These are phyloP conservation scores for Bubo scandiacus DNA, from an alignment of 2,113 vertebrate genomes.

Conservation along the genomic window DNA sequence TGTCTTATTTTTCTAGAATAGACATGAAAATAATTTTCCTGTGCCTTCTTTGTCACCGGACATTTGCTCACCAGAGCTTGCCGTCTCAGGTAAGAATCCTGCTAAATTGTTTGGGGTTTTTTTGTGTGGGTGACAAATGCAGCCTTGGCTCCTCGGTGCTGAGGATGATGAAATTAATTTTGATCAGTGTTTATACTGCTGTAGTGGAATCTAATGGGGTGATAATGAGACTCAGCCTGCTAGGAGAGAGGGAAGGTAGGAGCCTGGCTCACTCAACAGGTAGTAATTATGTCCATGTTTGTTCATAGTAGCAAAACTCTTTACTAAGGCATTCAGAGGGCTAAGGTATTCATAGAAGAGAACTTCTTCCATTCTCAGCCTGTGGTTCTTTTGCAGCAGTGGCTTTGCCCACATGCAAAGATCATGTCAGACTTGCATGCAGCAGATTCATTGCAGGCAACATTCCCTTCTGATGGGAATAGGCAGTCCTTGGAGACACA, in stretches of 20 bases:
- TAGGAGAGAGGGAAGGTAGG: not conserved
- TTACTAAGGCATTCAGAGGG: not conserved
- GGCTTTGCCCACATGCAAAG: not conserved
- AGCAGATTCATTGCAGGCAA: not conserved
- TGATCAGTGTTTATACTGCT: not conserved
- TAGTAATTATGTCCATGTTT: not conserved
- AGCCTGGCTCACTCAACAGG: not conserved
- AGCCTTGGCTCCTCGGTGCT: not conserved
- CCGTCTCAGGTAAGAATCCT: slow-evolving; percentile 71
- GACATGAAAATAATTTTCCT: slow-evolving; percentile 74
- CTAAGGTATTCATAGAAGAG: not conserved
- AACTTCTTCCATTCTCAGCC: not conserved
- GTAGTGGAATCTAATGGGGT: not conserved
- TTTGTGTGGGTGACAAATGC: not conserved
- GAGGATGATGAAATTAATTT: not conserved
- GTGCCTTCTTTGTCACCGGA: slow-evolving; percentile 80
- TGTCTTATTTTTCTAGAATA: slow-evolving; percentile 73
- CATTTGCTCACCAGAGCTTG: slow-evolving; percentile 83
- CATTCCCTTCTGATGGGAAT: not conserved
- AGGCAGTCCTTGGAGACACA: too few relatives aligned
- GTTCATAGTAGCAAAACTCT: not conserved
- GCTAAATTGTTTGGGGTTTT: not conserved
- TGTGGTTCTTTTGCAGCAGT: not conserved
- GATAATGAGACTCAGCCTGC: not conserved
- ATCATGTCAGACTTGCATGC: not conserved